Conservation (phyloP, 2,113 vertebrate species). For the Melanerpes formicivorus region DNA sequence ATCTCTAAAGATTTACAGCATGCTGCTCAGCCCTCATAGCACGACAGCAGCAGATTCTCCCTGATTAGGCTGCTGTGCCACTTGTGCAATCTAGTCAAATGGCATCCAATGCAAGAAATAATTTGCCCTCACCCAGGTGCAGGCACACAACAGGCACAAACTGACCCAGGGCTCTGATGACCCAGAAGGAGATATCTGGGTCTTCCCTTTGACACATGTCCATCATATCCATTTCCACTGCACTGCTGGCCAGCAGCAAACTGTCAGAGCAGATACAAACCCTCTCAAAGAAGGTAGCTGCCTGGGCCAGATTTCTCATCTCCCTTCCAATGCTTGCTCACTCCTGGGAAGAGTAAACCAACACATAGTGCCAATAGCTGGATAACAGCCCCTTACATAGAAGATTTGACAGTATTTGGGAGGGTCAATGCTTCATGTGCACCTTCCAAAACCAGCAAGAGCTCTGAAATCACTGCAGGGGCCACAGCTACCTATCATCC, state of each 20-base stretch:
- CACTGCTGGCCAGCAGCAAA: not conserved
- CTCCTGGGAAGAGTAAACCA: not conserved
- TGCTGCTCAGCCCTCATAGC: not conserved
- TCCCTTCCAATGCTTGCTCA: not conserved
- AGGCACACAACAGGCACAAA: not conserved
- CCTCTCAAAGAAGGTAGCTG: not conserved
- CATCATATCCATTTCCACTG: not conserved
- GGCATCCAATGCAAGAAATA: not conserved
- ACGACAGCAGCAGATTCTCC: not conserved
- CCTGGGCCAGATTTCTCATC: not conserved
- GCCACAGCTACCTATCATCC: not conserved
- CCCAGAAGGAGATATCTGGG: not conserved
- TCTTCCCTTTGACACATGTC: not conserved
- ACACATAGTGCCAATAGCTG: not conserved
- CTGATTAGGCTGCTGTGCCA: not conserved
- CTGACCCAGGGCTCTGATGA: not conserved
- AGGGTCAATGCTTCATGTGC: not conserved
- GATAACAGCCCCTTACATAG: not conserved
- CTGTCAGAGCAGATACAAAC: not conserved
- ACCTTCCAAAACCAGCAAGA: not conserved
- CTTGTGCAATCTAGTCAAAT: not conserved
- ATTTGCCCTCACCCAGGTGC: not conserved
- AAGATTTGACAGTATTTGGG: not conserved
- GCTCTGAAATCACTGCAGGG: not conserved
- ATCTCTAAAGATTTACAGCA: slow-evolving; percentile 8